These are phyloP conservation scores for Laspeyria flexula DNA, from an alignment of 2,888 invertebrate species.

Conservation along the genomic window DNA sequence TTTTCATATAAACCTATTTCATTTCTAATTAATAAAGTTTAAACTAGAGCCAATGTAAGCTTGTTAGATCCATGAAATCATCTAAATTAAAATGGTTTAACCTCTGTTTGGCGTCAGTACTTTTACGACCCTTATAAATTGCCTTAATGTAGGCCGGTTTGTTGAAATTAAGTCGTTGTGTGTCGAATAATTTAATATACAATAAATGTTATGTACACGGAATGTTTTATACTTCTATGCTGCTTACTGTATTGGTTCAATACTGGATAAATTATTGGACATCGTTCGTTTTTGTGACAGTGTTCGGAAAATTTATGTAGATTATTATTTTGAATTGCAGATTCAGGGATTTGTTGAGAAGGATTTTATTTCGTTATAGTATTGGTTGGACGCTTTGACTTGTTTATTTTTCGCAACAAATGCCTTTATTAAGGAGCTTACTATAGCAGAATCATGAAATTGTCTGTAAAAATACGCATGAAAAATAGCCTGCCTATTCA, in stretches of 20 bases:
- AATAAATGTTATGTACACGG: too few species aligned
- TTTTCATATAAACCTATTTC: not conserved
- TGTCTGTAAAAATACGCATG: too few species aligned
- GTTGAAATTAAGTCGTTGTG: slow-evolving; percentile 50
- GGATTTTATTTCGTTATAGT: not conserved
- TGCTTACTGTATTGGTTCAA: not conserved
- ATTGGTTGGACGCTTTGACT: not conserved
- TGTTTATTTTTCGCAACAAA: too few species aligned
- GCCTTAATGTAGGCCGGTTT: slow-evolving; percentile 56
- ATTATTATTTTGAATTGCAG: not conserved
- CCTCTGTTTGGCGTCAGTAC: slow-evolving; percentile 57
- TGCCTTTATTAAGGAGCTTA: too few species aligned
- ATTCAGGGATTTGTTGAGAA: not conserved
- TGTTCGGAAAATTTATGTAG: not conserved
- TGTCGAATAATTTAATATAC: too few species aligned
- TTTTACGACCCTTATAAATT: slow-evolving; percentile 65
- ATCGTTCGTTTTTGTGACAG: not conserved
- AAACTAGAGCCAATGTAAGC: not conserved
- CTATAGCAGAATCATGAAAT: too few species aligned
- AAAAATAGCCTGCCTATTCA: too few species aligned
- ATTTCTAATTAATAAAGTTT: slow-evolving; percentile 3
- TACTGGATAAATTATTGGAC: not conserved
- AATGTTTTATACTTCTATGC: not conserved
- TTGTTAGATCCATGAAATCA: slow-evolving; percentile 28
- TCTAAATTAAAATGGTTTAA: slow-evolving; percentile 57